Conservation (phyloP, 2,113 vertebrate genomes). For the Heterotilapia buettikoferi region DNA sequence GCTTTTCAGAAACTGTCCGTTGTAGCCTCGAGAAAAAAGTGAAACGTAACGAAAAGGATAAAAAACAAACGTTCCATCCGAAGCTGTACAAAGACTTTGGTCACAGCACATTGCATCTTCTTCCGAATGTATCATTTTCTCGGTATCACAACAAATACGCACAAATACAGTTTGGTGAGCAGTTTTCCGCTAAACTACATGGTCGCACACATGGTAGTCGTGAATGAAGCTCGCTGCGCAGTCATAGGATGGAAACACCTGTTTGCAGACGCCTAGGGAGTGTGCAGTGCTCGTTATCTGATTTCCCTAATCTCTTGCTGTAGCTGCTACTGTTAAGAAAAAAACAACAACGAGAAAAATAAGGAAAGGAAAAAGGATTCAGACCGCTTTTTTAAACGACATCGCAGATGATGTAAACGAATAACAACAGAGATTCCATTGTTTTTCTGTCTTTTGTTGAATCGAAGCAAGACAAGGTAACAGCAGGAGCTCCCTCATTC, state of each 20-base stretch:
- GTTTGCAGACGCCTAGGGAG: constrained; percentile 50
- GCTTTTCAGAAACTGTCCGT: constrained; percentile 18
- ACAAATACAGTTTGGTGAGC: not conserved
- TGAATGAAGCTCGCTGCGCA: constrained; percentile 24
- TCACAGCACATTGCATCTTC: constrained; percentile 1
- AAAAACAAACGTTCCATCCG: constrained; percentile 16
- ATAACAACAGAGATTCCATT: not conserved
- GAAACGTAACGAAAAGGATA: not conserved
- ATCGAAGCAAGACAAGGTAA: not conserved
- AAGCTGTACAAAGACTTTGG: constrained; percentile 7
- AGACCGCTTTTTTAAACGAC: not conserved
- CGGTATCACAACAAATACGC: constrained; percentile 8
- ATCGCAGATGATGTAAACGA: not conserved
- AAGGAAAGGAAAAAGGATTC: not conserved
- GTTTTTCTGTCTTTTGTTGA: not conserved
- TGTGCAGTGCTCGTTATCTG: not conserved
- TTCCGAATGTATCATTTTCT: constrained; percentile 28
- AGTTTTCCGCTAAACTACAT: constrained; percentile 16
- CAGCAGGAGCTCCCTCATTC: constrained; percentile 5
- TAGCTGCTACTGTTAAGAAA: not conserved
- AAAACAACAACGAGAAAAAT: not conserved
- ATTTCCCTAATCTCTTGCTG: not conserved
- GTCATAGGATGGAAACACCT: constrained; percentile 65
- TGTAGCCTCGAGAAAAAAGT: constrained; percentile 28
- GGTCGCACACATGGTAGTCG: constrained; percentile 17